phyloP scores from a whole-genome alignment of 2,113 vertebrate genomes.

The Mesocricetus auratus region DNA sequence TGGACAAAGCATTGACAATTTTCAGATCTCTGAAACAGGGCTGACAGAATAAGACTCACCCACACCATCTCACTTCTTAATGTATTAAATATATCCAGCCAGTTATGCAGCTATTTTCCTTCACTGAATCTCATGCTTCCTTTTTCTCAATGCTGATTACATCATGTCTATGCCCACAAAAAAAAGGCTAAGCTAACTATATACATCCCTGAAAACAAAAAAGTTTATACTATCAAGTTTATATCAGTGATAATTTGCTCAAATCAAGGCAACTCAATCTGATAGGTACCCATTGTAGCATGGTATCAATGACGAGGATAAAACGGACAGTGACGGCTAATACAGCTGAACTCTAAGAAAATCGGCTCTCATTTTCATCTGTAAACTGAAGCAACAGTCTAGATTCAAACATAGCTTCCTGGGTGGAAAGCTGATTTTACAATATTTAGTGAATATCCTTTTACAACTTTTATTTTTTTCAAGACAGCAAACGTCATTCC shows the following conservation, averaged over 20 bases:
- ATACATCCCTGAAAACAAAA: slow-evolving; percentile 65
- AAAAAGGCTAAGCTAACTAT: slow-evolving; percentile 67
- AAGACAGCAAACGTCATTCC: slow-evolving; percentile 75
- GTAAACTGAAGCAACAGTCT: slow-evolving; percentile 54
- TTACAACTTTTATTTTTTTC: slow-evolving; percentile 72
- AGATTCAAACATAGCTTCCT: slow-evolving; percentile 65
- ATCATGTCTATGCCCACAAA: slow-evolving; percentile 45
- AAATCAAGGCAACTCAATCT: slow-evolving; percentile 60
- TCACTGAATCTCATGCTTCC: slow-evolving; percentile 70
- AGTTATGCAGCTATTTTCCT: slow-evolving; percentile 67
- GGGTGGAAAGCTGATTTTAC: slow-evolving; percentile 60
- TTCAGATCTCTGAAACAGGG: slow-evolving; percentile 89
- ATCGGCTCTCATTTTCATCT: slow-evolving; percentile 61
- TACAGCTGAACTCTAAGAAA: slow-evolving; percentile 52
- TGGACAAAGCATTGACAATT: slow-evolving; percentile 90
- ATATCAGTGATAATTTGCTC: slow-evolving; percentile 56
- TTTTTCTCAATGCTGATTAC: slow-evolving; percentile 66
- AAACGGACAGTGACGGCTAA: slow-evolving; percentile 60
- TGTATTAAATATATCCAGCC: slow-evolving; percentile 80
- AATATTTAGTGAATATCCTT: slow-evolving; percentile 77
- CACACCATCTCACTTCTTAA: slow-evolving; percentile 60
- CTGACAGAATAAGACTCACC: slow-evolving; percentile 85
- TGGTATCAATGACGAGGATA: slow-evolving; percentile 45
- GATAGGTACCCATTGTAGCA: slow-evolving; percentile 67
- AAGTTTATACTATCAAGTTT: slow-evolving; percentile 53